These are phyloP conservation scores for Mormyrus iriodes DNA, from an alignment of 2,113 vertebrate species.

Conservation along the genomic window DNA sequence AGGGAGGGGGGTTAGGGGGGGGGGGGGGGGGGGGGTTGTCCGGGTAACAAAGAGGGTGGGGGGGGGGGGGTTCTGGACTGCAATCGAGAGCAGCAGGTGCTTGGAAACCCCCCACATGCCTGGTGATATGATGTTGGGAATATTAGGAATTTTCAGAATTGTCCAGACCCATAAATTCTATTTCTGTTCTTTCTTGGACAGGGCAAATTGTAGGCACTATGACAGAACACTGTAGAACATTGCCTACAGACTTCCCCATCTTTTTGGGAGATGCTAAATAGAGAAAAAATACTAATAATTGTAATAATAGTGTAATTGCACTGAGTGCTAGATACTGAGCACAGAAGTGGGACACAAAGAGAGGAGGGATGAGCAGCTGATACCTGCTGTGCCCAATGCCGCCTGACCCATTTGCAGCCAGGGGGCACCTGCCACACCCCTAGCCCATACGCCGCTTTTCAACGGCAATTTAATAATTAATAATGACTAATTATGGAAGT, in stretches of 20 bases:
- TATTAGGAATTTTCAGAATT: not conserved
- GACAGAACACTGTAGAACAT: not conserved
- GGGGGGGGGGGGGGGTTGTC: too few relatives aligned
- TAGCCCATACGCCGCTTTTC: not conserved
- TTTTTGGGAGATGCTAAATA: not conserved
- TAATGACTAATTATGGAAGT: not conserved
- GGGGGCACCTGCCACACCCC: not conserved
- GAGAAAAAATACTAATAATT: not conserved
- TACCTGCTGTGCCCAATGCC: not conserved
- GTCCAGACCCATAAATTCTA: not conserved
- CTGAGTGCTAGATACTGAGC: not conserved
- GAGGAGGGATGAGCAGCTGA: not conserved
- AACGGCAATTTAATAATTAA: constrained; percentile 10
- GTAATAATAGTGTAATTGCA: not conserved
- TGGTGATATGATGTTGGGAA: not conserved
- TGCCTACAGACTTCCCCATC: not conserved
- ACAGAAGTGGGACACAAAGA: not conserved
- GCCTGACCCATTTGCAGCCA: not conserved
- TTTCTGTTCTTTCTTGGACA: not conserved
- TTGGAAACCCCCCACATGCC: not conserved
- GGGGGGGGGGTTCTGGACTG: too few relatives aligned
- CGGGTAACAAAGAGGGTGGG: too few relatives aligned
- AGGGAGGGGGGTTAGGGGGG: too few relatives aligned
- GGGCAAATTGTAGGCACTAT: not conserved
- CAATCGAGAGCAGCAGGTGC: not conserved